Percentiles rank a stretch among this genome's conserved stretches.
These are phyloP conservation scores for Nezara viridula DNA, from an alignment of 2,888 invertebrate genomes.

Conservation along the genomic window DNA sequence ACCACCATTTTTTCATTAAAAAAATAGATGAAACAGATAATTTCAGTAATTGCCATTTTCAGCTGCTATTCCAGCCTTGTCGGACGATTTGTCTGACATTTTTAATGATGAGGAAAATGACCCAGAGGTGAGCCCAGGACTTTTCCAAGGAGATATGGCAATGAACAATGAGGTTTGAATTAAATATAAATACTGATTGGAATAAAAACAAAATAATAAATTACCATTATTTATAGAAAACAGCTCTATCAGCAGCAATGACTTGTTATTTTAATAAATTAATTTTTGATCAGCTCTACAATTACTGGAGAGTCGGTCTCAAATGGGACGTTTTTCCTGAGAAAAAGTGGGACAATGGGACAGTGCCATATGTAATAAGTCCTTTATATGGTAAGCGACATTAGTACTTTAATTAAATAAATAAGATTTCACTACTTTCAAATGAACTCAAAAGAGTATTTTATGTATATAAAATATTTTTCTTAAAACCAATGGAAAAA, in stretches of 20 bases:
- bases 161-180: conserved; percentile 72
- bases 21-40: neutral
- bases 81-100: neutral
- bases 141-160: conserved; percentile 80
- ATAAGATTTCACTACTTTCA: neutral
- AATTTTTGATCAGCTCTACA: conserved; percentile 70
- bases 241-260: neutral
- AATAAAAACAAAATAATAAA: neutral
- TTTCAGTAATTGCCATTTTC: neutral
- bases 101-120: conserved; percentile 68
- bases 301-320: conserved; percentile 76
- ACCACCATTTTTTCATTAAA: neutral
- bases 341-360: conserved; percentile 76
- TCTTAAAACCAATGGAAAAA: neutral
- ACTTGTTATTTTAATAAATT: neutral
- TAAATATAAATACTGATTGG: neutral
- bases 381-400: conserved; percentile 72
- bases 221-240: neutral
- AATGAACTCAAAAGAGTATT: neutral
- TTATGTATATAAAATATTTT: too few relatives aligned
- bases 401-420: neutral
- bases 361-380: conserved; percentile 78
- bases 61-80: conserved; percentile 34
- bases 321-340: conserved; percentile 78
- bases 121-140: conserved; percentile 77